Base-by-base conservation (phyloP, 2,113 vertebrate species). In the Cyphomyrus plagiostoma region DNA sequence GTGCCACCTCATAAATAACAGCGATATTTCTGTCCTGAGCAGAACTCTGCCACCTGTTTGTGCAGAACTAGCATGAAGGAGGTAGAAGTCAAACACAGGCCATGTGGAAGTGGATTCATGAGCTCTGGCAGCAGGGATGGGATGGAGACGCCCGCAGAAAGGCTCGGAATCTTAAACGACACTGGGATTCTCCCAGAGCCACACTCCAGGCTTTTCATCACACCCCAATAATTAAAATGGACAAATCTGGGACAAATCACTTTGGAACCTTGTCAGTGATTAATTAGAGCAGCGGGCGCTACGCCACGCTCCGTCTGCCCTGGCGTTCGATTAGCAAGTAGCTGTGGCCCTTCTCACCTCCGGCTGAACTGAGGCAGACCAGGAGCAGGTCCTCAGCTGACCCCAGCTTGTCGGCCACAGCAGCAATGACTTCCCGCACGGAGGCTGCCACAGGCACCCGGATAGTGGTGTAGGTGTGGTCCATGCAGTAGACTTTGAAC, bases 391-490 rank as follows among this genome's bases (percentile, higher is more conserved):
- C 96, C 93, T 99, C 98, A 10, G 95, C 97, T 62, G 98, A 98
- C 88, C 98, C 97, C 94, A 99, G 96, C 92, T 99, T 99, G 95
- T 99, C 98, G 0, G 97, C 96, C 89, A 98, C 97, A 0, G 98
- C 97, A 0, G 94, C 90, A 91, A 98, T 96, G 92, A 99, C 96
- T 93, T 99, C 98, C 91, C 96, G 96, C 93, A 98, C 98, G 0
- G 97, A 98, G 85, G 98, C 96, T 0, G 95, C 95, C 89, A 99
- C 96, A 0, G 96, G 95, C 46, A 97, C 97, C 1, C 98, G 96
- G 87, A 99, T 99, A 8, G 98, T 99, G 52, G 96, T 98, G 90
- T 99, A 99, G 87, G 98, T 99, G 93, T 99, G 98, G 95, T 99
- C 98, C 86, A 96, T 92, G 95, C 98, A 99, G 94, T 98, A 98